Percentiles rank a stretch among this genome's conserved stretches.
Evolutionary conservation across 2,797 vertebrate genomes (phyloP).

Genomic region (Zonotrichia albicollis): DNA sequence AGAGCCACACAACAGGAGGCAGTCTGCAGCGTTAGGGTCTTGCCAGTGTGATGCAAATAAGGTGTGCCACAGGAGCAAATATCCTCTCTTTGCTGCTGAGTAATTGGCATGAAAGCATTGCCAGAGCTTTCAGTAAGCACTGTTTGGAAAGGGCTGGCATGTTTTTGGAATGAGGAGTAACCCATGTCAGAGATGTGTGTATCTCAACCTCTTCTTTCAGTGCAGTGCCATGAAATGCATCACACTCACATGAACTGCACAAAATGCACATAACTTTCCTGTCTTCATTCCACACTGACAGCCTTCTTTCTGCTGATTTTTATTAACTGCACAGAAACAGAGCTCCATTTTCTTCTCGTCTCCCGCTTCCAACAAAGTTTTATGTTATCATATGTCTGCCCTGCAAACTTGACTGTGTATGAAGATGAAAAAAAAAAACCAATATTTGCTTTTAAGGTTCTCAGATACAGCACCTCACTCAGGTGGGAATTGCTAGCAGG

Average conservation of each 20-base stretch:
- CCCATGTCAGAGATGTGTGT: not conserved
- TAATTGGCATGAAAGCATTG: not conserved
- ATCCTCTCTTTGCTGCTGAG: slow-evolving; percentile 23
- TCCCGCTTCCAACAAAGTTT: slow-evolving; percentile 27
- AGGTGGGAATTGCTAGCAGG: slow-evolving; percentile 93
- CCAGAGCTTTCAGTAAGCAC: not conserved
- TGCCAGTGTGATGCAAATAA: slow-evolving; percentile 6
- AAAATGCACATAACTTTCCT: slow-evolving; percentile 18
- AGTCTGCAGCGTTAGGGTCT: not conserved
- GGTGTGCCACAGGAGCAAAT: slow-evolving; percentile 12
- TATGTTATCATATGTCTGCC: slow-evolving; percentile 64
- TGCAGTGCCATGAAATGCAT: not conserved
- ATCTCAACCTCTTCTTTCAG: not conserved
- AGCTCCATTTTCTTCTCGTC: slow-evolving; percentile 24
- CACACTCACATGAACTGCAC: not conserved
- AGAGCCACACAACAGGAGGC: not conserved
- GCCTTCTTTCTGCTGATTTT: slow-evolving; percentile 42
- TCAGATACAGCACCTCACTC: slow-evolving; percentile 95
- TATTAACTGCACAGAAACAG: slow-evolving; percentile 27
- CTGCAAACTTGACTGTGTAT: slow-evolving; percentile 62
- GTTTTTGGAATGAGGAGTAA: not conserved
- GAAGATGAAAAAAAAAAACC: slow-evolving; percentile 54
- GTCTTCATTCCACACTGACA: not conserved
- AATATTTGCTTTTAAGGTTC: slow-evolving; percentile 83
- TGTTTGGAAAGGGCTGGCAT: not conserved